Evolutionary conservation across 2,888 invertebrate species (phyloP), one percentile per base, ranked within the genome.

Genomic region (Ellobium chinense): DNA sequence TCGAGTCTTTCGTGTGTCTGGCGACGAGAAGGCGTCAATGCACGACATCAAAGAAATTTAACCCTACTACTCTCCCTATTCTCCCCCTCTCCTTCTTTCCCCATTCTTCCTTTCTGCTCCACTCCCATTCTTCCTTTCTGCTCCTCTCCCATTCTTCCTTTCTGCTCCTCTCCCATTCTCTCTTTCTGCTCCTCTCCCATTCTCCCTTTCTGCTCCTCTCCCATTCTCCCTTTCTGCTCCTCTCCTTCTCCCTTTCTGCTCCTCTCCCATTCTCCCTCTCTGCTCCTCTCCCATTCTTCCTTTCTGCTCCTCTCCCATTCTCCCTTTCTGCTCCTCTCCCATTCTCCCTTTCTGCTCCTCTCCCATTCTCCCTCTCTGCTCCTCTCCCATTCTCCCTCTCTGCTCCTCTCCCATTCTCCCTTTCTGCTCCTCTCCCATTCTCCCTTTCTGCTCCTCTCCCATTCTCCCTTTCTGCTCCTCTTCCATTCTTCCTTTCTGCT

Each of bases 361-460:
- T 46, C 46, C 18, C 46, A 12, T 18, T 46, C 46, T 46, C 46
- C 18, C 46, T 66, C 76, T 54, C 56, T 66, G 18, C 63, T 46
- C 31, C 56, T 54, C 66, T 65, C 72, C 36, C 36, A n/a, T 58
- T 58, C 58, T n/a, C 65, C 4, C 60, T 39, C 24, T n/a, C 39
- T 69, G 31, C 56, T 18, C 46, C 7, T 46, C 46, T 46, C 46
- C 18, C 46, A 46, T 46, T 46, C 46, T 12, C 18, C 18, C 21
- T 31, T 34, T 76, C 12, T 54, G 0, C 66, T 66, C 37, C 58
- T 76, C 76, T 66, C 18, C 56, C 31, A 65, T 31, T 66, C 56
- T 66, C 36, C 56, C 34, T 66, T 56, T 66, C 46, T 46, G 7
- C 18, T 46, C 7, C 46, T 46, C 46, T 12, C 18, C 9, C 46